Evolutionary conservation across 2,113 vertebrate genomes (phyloP), one percentile per base, ranked within the genome.

Genomic region (Acanthisitta chloris): DNA sequence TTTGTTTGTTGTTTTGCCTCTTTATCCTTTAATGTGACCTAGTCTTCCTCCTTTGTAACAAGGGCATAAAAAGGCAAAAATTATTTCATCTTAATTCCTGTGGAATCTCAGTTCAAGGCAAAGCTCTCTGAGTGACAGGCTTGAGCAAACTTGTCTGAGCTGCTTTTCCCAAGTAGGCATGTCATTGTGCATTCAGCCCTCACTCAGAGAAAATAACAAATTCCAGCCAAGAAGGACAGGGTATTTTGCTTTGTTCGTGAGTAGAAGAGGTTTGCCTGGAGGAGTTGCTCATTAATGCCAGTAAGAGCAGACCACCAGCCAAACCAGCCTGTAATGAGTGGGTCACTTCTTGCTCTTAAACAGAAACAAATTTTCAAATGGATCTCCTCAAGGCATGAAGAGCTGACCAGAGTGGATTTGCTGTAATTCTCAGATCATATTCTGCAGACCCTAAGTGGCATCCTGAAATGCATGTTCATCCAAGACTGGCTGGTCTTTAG

Each of bases 121-220:
- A 91, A 81, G 4, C 38, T 38, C 12, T 90, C 51, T 73, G 49
- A 24, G 61, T 81, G 79, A 40, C 45, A 73, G 57, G 55, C 62
- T 59, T 64, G 21, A 87, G 65, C 42, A 92, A 74, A 87, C 33
- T 81, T 29, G 3, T 17, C 34, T 66, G 77, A 65, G 45, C 5
- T 18, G 28, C 45, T 54, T 64, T 58, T 49, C 25, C 29, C 12
- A 59, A 17, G 46, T 19, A 55, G 77, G 31, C 29, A 67, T 55
- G 46, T 70, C 46, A 25, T 74, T 92, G 59, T 91, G 69, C 38
- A 71, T 92, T 95, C 87, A 91, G 33, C 46, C 43, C 65, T 91
- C 81, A 58, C 29, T 17, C 62, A 33, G 10, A 70, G 72, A 73
- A 81, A 92, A 78, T 16, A 86, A 33, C 34, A 57, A 52, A 58